phyloP scores from a whole-genome alignment of 2,113 vertebrate genomes.

The Alexandromys fortis region DNA sequence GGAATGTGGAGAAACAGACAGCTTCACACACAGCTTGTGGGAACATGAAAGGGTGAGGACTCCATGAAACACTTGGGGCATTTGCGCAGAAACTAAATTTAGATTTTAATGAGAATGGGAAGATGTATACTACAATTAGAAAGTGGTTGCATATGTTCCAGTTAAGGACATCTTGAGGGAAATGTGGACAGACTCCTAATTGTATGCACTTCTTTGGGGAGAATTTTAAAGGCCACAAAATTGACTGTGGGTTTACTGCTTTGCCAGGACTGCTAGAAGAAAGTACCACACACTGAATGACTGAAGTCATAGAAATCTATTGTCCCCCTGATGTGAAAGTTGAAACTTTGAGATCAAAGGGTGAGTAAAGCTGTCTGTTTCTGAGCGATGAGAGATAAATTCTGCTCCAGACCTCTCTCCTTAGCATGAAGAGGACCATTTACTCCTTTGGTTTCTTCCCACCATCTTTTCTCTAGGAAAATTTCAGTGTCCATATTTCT shows the following conservation, averaged over 20 bases:
- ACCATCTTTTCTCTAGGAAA: neutral
- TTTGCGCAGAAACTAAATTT: neutral
- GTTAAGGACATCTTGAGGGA: neutral
- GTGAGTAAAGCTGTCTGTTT: neutral
- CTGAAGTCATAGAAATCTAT: neutral
- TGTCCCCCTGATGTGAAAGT: neutral
- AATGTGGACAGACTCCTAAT: constrained; percentile 11
- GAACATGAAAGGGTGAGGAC: neutral
- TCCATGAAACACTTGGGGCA: neutral
- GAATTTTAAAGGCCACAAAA: neutral
- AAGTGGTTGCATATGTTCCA: neutral
- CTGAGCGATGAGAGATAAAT: neutral
- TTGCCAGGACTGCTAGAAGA: neutral
- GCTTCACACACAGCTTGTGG: neutral
- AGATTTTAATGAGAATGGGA: neutral
- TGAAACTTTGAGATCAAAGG: neutral
- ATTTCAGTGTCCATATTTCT: neutral
- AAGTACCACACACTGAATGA: neutral
- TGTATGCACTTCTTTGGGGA: neutral
- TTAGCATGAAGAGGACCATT: neutral
- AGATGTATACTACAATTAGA: neutral
- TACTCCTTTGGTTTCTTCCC: neutral
- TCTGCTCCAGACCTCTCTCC: neutral
- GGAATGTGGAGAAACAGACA: neutral
- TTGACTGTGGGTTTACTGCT: neutral